phyloP scores from a whole-genome alignment of 2,113 vertebrate species.

The Anoplopoma fimbria region DNA sequence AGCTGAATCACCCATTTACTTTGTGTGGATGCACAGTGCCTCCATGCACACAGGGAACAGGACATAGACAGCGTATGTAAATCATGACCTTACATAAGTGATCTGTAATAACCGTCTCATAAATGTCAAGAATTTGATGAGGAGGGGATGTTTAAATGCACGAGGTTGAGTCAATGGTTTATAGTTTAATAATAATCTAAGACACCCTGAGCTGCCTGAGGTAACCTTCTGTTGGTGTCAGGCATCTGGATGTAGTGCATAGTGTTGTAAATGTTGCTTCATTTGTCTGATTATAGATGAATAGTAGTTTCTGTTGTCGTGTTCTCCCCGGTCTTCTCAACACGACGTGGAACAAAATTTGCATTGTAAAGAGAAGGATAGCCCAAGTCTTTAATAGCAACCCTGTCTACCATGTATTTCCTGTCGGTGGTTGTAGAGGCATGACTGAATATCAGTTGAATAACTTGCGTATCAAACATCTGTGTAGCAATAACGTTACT shows the following conservation, averaged over 20 bases:
- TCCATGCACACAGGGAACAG: conserved; percentile 12
- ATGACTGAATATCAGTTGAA: too few species aligned
- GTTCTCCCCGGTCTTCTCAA: too few species aligned
- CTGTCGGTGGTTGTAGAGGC: background rate
- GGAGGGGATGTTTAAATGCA: conserved; percentile 28
- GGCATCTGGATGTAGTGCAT: background rate
- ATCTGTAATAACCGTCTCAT: conserved; percentile 26
- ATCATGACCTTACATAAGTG: conserved; percentile 36
- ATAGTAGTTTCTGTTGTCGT: conserved; percentile 8
- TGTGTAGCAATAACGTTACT: too few species aligned
- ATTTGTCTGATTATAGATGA: background rate
- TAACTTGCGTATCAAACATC: too few species aligned
- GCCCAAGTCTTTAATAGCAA: background rate
- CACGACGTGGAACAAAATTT: conserved; percentile 2
- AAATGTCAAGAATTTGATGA: conserved; percentile 43
- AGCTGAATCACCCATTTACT: conserved; percentile 31
- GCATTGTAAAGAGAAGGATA: conserved; percentile 12
- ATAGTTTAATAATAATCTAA: conserved; percentile 17
- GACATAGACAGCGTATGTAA: conserved; percentile 30
- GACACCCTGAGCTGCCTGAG: background rate
- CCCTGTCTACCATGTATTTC: background rate
- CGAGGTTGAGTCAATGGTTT: conserved; percentile 21
- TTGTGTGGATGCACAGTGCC: conserved; percentile 13
- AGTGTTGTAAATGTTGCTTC: conserved; percentile 20
- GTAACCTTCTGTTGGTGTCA: background rate